A percentile compares a stretch with the other conserved stretches of the same genome.
Conservation (phyloP, 35 echinoderm and acorn worm genomes). For the Ophioderma brevispina region DNA sequence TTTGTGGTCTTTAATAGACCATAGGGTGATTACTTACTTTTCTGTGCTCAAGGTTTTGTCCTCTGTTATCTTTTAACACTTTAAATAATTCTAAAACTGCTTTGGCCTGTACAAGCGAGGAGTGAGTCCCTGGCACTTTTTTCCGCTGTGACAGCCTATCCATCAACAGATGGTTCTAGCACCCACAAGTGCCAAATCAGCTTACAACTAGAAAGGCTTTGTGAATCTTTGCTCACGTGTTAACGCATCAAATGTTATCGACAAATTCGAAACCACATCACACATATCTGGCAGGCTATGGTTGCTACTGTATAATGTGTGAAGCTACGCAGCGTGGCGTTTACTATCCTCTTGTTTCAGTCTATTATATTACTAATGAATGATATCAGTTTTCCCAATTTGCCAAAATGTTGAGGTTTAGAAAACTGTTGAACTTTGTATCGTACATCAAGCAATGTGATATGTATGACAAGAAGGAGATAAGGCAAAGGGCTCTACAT, state of each 20-base stretch:
- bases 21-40: too few relatives aligned
- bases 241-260: not conserved
- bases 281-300: not conserved
- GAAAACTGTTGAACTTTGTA: constrained; percentile 9
- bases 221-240: not conserved
- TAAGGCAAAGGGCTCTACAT: not conserved
- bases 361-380: not conserved
- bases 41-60: too few relatives aligned
- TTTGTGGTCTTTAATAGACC: too few relatives aligned
- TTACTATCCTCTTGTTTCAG: not conserved
- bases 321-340: not conserved
- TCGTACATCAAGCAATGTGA: not conserved
- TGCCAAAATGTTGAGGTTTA: not conserved
- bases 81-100: too few relatives aligned
- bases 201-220: not conserved
- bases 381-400: not conserved
- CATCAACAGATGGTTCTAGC: not conserved
- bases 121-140: too few relatives aligned
- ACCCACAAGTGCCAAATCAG: not conserved
- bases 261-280: not conserved
- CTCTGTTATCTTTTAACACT: too few relatives aligned
- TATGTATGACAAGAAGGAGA: not conserved
- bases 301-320: not conserved
- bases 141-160: not conserved
- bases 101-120: too few relatives aligned